phyloP scores from a whole-genome alignment of 2,113 vertebrate species.

The Ochotona princeps region DNA sequence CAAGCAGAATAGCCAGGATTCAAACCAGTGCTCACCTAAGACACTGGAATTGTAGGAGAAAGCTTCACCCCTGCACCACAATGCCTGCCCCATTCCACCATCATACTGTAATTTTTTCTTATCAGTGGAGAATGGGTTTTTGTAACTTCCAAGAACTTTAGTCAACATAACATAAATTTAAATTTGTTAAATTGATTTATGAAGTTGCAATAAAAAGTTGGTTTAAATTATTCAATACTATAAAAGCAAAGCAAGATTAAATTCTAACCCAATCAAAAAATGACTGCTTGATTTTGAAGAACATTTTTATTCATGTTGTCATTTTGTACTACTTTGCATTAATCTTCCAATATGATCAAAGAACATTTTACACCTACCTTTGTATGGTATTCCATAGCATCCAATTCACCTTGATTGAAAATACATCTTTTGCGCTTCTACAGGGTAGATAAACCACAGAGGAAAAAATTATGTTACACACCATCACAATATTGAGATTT shows the following conservation, averaged over 20 bases:
- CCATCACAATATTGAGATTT: not conserved
- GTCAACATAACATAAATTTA: not conserved
- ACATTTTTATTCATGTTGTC: not conserved
- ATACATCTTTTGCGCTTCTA: conserved; percentile 91
- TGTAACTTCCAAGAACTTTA: conserved; percentile 4
- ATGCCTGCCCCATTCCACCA: not conserved
- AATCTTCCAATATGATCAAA: conserved; percentile 1
- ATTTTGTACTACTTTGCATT: conserved; percentile 13
- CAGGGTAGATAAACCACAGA: conserved; percentile 52
- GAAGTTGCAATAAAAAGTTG: not conserved
- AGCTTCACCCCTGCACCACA: no score
- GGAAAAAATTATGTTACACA: not conserved
- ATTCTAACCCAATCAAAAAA: conserved; percentile 31
- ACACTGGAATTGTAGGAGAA: no score
- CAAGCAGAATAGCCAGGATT: no score
- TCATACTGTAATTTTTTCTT: not conserved
- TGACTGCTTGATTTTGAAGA: conserved; percentile 19
- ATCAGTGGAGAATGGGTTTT: not conserved
- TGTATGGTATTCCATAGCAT: conserved; percentile 91
- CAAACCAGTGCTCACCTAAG: no score
- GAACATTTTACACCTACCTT: conserved; percentile 85
- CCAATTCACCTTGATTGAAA: conserved; percentile 94
- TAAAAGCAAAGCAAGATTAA: not conserved
- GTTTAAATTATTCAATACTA: conserved; percentile 1
- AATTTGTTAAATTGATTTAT: not conserved